These are phyloP conservation scores for Abrostola tripartita DNA, from an alignment of 2,888 invertebrate species.

Conservation along the genomic window DNA sequence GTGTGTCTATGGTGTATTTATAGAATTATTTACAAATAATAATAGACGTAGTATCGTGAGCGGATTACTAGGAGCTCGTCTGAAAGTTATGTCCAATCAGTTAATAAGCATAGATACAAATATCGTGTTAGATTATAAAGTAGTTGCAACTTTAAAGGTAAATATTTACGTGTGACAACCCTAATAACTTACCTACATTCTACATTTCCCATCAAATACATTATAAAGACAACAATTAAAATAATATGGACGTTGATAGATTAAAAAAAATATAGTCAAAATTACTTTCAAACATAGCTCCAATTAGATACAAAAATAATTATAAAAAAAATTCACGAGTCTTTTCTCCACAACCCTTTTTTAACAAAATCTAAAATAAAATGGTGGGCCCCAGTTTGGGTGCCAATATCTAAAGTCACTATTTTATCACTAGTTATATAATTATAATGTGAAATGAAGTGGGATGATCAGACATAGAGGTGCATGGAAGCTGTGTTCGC, in stretches of 20 bases:
- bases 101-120: slow-evolving; percentile 35
- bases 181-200: slow-evolving; percentile 24
- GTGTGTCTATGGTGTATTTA: slow-evolving; percentile 77
- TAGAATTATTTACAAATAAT: slow-evolving; percentile 71
- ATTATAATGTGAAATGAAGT: slow-evolving; percentile 52
- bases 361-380: slow-evolving; percentile 44
- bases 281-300: slow-evolving; percentile 72
- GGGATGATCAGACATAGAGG: slow-evolving; percentile 51
- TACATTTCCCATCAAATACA: slow-evolving; percentile 17
- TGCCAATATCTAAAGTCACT: slow-evolving; percentile 40
- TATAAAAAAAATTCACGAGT: slow-evolving; percentile 63
- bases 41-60: slow-evolving; percentile 57
- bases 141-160: slow-evolving; percentile 23
- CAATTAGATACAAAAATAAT: slow-evolving; percentile 35
- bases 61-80: slow-evolving; percentile 62
- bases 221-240: background rate
- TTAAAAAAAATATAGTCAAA: slow-evolving; percentile 3
- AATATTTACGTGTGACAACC: slow-evolving; percentile 17
- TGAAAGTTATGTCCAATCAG: slow-evolving; percentile 55
- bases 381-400: slow-evolving; percentile 32
- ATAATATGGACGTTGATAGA: background rate
- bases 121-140: slow-evolving; percentile 29
- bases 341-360: slow-evolving; percentile 86
- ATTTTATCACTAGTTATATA: slow-evolving; percentile 38
- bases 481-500: slow-evolving; percentile 62